Evolutionary conservation across 2,888 invertebrate species (phyloP).

Genomic region (Tipula confusa): DNA sequence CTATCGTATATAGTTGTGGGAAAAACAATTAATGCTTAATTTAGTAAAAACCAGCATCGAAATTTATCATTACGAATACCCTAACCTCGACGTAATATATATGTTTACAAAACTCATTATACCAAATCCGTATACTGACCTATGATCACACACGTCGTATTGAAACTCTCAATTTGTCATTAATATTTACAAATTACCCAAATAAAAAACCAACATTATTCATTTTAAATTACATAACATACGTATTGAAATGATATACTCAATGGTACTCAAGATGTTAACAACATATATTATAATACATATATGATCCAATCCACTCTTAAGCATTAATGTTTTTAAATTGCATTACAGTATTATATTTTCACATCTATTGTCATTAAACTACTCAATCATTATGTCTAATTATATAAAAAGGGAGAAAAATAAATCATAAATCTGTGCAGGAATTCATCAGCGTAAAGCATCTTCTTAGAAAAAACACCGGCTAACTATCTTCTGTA

Average conservation of each 20-base stretch:
- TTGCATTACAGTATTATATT: background rate
- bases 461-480: background rate
- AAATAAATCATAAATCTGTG: background rate
- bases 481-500: background rate
- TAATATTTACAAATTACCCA: background rate
- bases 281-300: background rate
- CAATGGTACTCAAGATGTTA: background rate
- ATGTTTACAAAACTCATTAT: background rate
- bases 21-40: no score
- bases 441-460: background rate
- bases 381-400: background rate
- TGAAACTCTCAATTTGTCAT: background rate
- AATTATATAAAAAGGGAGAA: background rate
- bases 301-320: background rate
- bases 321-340: background rate
- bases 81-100: background rate
- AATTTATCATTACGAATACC: no score
- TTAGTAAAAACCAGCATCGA: no score
- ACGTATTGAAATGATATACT: background rate
- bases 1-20: no score
- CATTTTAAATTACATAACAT: background rate
- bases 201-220: background rate
- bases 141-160: background rate
- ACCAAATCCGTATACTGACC: background rate
- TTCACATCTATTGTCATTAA: background rate